A percentile compares a stretch with the other conserved stretches of the same genome.
These are phyloP conservation scores for Scylla paramamosain DNA, from an alignment of 1,140 invertebrate genomes.

Conservation along the genomic window DNA sequence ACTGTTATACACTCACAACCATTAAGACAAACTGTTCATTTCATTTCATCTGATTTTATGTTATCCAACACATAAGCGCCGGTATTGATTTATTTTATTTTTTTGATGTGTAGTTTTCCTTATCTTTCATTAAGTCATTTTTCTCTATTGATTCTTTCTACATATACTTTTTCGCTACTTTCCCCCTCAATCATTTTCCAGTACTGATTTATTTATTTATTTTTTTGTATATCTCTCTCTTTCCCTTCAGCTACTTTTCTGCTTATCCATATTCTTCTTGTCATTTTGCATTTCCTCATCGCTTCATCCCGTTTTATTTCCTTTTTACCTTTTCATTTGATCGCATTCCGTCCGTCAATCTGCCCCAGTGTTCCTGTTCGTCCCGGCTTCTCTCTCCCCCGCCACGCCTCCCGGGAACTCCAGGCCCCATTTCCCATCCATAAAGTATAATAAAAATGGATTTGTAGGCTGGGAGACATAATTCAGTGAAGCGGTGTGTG, in stretches of 20 bases:
- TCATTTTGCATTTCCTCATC: background rate
- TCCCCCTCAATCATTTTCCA: no score
- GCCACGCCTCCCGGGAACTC: background rate
- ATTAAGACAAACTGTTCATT: no score
- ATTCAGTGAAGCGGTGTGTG: background rate
- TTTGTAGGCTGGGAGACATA: background rate
- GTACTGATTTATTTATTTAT: no score
- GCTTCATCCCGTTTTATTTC: background rate
- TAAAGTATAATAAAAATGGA: constrained; percentile 24
- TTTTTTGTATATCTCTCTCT: background rate
- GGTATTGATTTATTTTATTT: no score
- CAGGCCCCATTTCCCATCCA: background rate
- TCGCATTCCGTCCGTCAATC: background rate
- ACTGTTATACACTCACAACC: no score
- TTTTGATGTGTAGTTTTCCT: no score
- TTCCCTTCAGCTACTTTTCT: background rate
- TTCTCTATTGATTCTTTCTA: no score
- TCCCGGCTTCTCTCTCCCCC: background rate
- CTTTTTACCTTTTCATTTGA: background rate
- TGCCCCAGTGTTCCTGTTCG: background rate
- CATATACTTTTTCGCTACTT: no score
- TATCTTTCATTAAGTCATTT: no score
- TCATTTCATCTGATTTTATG: no score
- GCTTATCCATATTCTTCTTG: background rate
- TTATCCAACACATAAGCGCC: no score